phyloP scores from a whole-genome alignment of 2,113 vertebrate species.

The Rhea pennata region DNA sequence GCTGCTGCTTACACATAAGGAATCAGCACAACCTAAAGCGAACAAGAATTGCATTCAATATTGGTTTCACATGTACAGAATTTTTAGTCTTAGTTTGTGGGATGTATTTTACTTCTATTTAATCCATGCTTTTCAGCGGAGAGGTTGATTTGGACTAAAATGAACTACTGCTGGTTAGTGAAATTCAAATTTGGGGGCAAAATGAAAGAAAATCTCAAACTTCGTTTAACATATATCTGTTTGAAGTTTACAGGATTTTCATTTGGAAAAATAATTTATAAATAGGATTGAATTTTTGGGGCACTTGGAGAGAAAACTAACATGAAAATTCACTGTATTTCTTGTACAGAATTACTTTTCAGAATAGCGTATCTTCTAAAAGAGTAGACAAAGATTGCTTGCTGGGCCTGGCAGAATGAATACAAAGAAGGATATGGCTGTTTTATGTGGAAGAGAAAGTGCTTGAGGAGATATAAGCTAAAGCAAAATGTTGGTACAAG shows the following conservation, averaged over 20 bases:
- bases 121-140: too few species aligned
- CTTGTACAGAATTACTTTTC: background rate
- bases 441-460: background rate
- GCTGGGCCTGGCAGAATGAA: background rate
- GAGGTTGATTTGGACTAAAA: too few species aligned
- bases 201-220: background rate
- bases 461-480: background rate
- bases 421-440: background rate
- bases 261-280: background rate
- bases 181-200: too few species aligned
- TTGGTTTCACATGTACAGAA: too few species aligned
- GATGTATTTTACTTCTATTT: too few species aligned
- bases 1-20: too few species aligned
- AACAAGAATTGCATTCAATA: too few species aligned
- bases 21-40: too few species aligned
- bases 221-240: background rate
- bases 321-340: background rate
- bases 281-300: background rate
- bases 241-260: background rate
- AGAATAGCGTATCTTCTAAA: background rate
- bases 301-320: background rate
- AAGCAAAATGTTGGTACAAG: constrained; percentile 41
- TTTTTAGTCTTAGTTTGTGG: too few species aligned
- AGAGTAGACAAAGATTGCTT: background rate
- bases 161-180: too few species aligned